Conservation (phyloP, 2,888 invertebrate genomes). For the Clistopyga incitator region DNA sequence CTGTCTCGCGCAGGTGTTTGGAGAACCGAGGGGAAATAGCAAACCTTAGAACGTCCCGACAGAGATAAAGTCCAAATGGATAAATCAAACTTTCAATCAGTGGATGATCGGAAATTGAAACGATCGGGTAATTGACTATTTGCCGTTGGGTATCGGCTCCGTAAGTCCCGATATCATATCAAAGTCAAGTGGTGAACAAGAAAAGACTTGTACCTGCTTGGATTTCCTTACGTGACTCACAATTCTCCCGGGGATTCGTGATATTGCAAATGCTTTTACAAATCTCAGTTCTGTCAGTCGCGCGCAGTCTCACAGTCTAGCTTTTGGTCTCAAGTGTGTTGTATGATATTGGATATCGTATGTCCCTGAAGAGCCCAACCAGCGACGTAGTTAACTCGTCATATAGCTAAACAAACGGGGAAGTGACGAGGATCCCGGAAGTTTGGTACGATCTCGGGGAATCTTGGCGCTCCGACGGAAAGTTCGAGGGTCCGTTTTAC, state of each 20-base stretch:
- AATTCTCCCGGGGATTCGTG: constrained; percentile 37
- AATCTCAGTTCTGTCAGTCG: constrained; percentile 26
- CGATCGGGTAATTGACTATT: neutral
- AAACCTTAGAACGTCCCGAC: neutral
- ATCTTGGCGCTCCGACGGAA: constrained; percentile 67
- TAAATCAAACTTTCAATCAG: constrained; percentile 11
- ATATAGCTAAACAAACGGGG: constrained; percentile 56
- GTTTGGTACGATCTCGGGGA: constrained; percentile 64
- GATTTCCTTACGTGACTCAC: constrained; percentile 13
- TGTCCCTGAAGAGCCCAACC: constrained; percentile 60
- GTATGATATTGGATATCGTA: constrained; percentile 55
- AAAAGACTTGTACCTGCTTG: neutral
- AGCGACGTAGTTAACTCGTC: constrained; percentile 35
- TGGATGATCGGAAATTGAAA: constrained; percentile 12
- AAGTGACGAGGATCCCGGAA: constrained; percentile 63
- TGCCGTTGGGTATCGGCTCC: no score
- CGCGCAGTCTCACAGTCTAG: constrained; percentile 28
- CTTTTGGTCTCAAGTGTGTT: constrained; percentile 55
- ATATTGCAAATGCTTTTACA: constrained; percentile 42
- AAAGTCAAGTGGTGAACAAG: neutral
- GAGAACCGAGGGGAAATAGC: neutral
- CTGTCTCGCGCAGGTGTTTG: neutral
- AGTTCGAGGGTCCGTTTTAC: constrained; percentile 72
- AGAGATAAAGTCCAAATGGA: neutral
- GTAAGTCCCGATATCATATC: neutral